Evolutionary conservation across 2,888 invertebrate genomes (phyloP), one percentile per base, ranked within the genome.

Genomic region (Apeira syringaria): DNA sequence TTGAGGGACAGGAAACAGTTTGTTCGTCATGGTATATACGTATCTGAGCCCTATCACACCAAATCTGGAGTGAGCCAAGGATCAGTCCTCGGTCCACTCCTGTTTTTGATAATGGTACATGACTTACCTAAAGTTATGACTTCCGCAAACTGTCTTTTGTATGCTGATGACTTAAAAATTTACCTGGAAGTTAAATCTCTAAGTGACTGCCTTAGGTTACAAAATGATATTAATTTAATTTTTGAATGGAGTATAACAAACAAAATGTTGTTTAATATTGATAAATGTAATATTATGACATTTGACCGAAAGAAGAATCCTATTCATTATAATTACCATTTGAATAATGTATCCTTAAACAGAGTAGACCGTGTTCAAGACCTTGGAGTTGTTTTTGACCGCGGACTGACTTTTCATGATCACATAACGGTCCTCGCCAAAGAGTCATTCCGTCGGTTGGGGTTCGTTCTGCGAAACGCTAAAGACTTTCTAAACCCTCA

Each of bases 151-250:
- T 27, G 32, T 22, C 22, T 40, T 5, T 5, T 40, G 1, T 40
- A 26, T n/a, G 40, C 40, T 1, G 40, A 40, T 5, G 40, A 40
- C 6, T 5, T 33, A 7, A 40, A 40, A 10, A 2, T 28, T 0
- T 15, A 9, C 5, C 1, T 9, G 0, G 33, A 38, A 15, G n/a
- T 38, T 0, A 15, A 17, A 0, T 38, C 37, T 13, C 1, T 1
- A 4, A 1, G 1, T 2, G 36, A 29, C 20, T 36, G 36, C n/a
- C 3, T 28, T 1, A 8, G 1, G 0, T 9, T 29, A 8, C 36
- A 36, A 13, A 2, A 12, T 10, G 36, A 20, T 6, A 36, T 13
- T 4, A 20, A 32, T 22, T 1, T 0, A 4, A n/a, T 32, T n/a
- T 22, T n/a, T 32, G 10, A 22, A 6, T 32, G 32, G 22, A 22